Conservation (phyloP, 2,888 invertebrate species). For the Oscheius onirici region DNA sequence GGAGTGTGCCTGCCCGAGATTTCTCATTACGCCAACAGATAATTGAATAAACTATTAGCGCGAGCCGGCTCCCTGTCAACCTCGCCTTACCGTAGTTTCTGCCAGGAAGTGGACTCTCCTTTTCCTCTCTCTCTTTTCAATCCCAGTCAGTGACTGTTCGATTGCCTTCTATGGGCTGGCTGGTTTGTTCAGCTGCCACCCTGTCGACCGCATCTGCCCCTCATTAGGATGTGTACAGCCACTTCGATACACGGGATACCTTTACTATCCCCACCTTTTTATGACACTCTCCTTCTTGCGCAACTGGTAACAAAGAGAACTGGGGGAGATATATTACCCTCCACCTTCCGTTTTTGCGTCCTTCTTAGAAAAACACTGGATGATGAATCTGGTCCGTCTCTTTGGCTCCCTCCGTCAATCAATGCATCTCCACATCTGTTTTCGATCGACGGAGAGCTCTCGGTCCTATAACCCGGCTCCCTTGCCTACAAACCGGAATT, state of each 20-base stretch:
- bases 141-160: not conserved
- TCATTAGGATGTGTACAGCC: constrained; percentile 24
- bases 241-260: constrained; percentile 16
- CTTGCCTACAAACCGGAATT: constrained; percentile 17
- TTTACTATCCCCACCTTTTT: not conserved
- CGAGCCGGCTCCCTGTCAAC: not conserved
- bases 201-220: constrained; percentile 31
- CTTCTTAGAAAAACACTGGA: not conserved
- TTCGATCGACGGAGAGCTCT: constrained; percentile 17
- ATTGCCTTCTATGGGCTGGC: constrained; percentile 13
- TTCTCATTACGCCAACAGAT: constrained; percentile 32
- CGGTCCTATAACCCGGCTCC: constrained; percentile 16
- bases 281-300: no score
- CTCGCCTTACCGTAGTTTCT: constrained; percentile 24
- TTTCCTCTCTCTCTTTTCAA: not conserved
- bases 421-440: constrained; percentile 24
- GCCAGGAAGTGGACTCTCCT: not conserved
- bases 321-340: not conserved
- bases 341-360: no score
- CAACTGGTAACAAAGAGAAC: not conserved
- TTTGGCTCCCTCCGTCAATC: constrained; percentile 20
- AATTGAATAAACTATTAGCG: constrained; percentile 31
- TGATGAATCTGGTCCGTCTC: not conserved
- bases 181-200: constrained; percentile 27
- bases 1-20: constrained; percentile 21